These are phyloP conservation scores for Vespertilio murinus DNA, from an alignment of 2,797 vertebrate species.

Conservation along the genomic window DNA sequence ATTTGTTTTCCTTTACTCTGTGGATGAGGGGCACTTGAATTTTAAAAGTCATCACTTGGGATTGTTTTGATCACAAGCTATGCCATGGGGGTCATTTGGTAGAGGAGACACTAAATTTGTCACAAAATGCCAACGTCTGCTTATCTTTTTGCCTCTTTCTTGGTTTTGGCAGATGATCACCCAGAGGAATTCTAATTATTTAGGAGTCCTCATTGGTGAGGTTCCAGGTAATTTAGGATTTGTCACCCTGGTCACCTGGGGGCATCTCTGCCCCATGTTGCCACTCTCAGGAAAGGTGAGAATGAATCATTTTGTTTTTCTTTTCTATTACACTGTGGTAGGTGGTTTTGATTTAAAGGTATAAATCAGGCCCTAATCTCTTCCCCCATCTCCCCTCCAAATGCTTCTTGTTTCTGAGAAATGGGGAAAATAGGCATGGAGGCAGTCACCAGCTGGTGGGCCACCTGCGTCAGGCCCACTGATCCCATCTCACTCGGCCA, in stretches of 20 bases:
- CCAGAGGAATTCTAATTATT: background rate
- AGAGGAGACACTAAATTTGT: background rate
- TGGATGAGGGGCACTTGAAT: background rate
- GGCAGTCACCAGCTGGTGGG: background rate
- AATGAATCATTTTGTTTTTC: background rate
- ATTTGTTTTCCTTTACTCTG: background rate
- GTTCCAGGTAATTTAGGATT: background rate
- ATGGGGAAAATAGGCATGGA: background rate
- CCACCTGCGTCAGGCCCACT: background rate
- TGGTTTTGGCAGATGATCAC: background rate
- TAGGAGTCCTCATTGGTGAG: background rate
- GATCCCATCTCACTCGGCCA: background rate
- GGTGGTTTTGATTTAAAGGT: background rate
- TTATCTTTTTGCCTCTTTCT: background rate
- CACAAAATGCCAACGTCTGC: background rate
- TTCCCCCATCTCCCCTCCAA: background rate
- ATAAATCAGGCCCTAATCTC: background rate
- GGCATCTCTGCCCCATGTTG: background rate
- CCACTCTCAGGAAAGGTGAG: background rate
- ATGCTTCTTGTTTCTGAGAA: slow-evolving; percentile 14
- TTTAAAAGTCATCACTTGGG: background rate
- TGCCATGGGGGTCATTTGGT: background rate
- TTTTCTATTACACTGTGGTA: background rate
- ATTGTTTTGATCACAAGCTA: background rate
- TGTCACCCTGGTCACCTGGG: background rate